A percentile compares a stretch with the other conserved stretches of the same genome.
Conservation (phyloP, 1,140 invertebrate species). For the silkworm (Bombyx mori) region ASM3026992v2 NC_085129.1:12268001-12268500, state of each 20-base stretch:
- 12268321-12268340: slow-evolving; percentile 12
- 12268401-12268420: background rate
- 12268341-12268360: background rate
- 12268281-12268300: slow-evolving; percentile 18
- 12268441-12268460: too few species aligned
- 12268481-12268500: too few species aligned
- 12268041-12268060: too few species aligned
- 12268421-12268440: too few species aligned
- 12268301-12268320: slow-evolving; percentile 13
- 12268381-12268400: background rate
- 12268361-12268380: background rate
- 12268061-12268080: too few species aligned
- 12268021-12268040: too few species aligned
- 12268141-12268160: slow-evolving; percentile 3
- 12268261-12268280: slow-evolving; percentile 8
- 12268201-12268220: background rate
- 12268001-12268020: too few species aligned
- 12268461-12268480: too few species aligned
- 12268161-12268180: slow-evolving; percentile 1
- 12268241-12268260: slow-evolving; percentile 5
- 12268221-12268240: slow-evolving; percentile 8
- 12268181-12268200: slow-evolving; percentile 1
- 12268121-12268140: too few species aligned
- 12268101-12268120: too few species aligned
- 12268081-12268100: too few species aligned